These are phyloP conservation scores for Lycaon pictus DNA, from an alignment of 2,113 vertebrate genomes.

Conservation along the genomic window DNA sequence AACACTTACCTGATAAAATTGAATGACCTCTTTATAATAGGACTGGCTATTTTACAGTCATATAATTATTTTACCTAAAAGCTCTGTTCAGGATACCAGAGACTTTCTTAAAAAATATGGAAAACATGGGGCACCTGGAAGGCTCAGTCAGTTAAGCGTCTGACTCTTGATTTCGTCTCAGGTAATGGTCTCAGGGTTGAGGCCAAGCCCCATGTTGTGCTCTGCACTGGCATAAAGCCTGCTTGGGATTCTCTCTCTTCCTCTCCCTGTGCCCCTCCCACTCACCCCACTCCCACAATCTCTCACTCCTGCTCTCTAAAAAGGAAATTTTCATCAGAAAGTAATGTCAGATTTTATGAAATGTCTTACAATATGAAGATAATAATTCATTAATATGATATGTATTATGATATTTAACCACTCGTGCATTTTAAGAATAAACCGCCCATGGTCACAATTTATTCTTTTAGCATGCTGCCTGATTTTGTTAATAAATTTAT, in stretches of 20 bases:
- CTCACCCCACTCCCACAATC: background rate
- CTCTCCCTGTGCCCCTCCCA: background rate
- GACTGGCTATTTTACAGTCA: background rate
- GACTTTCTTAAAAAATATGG: background rate
- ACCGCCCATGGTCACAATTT: background rate
- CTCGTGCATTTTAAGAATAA: background rate
- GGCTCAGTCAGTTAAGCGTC: background rate
- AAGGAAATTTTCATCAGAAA: background rate
- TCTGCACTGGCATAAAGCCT: background rate
- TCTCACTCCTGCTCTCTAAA: background rate
- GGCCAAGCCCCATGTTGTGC: background rate
- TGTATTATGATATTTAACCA: background rate
- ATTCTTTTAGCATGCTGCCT: background rate
- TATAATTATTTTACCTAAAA: background rate
- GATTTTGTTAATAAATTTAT: slow-evolving; percentile 14
- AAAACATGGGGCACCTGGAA: background rate
- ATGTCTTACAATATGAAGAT: background rate
- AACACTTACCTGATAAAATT: background rate
- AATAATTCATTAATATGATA: background rate
- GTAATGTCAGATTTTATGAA: background rate
- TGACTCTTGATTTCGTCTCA: background rate
- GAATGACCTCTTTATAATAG: background rate
- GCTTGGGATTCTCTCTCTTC: background rate
- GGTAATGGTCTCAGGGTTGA: background rate
- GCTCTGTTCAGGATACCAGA: background rate